phyloP scores from a whole-genome alignment of 2,888 invertebrate species.

The Drosophila algonquin region DNA sequence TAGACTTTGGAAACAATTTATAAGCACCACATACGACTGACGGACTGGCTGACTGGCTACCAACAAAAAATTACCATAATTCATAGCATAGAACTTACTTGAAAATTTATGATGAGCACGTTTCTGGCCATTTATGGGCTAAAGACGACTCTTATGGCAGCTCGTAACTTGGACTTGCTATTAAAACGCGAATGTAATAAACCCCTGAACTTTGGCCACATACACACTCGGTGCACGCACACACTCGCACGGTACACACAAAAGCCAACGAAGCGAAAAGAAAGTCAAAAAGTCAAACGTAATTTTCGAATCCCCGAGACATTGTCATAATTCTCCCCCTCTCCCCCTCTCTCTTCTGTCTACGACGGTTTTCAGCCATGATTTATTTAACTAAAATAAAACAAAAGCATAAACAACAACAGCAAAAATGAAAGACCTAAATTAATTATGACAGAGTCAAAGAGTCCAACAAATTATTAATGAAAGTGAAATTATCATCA shows the following conservation, averaged over 20 bases:
- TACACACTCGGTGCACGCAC: slow-evolving; percentile 4
- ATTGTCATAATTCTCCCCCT: slow-evolving; percentile 29
- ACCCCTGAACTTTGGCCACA: slow-evolving; percentile 39
- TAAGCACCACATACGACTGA: not conserved
- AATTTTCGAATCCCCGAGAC: slow-evolving; percentile 42
- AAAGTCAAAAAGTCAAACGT: slow-evolving; percentile 66
- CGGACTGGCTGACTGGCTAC: not conserved
- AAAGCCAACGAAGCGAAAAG: slow-evolving; percentile 49
- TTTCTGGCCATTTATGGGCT: slow-evolving; percentile 57
- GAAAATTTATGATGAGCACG: slow-evolving; percentile 51
- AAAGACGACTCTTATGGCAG: slow-evolving; percentile 42
- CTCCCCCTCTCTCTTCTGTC: not conserved
- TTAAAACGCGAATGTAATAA: slow-evolving; percentile 43
- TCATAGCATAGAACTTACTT: slow-evolving; percentile 37
- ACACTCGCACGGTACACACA: not conserved
- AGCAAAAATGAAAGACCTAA: slow-evolving; percentile 28
- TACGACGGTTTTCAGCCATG: slow-evolving; percentile 35
- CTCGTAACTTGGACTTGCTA: slow-evolving; percentile 32
- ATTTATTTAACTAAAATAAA: slow-evolving; percentile 59
- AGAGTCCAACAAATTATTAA: slow-evolving; percentile 47
- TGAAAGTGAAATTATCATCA: slow-evolving; percentile 71
- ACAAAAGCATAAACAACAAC: slow-evolving; percentile 20
- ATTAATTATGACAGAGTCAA: slow-evolving; percentile 64
- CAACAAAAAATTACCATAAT: slow-evolving; percentile 20
- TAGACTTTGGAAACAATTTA: not conserved